Base-by-base conservation (phyloP, 2,888 invertebrate species). In the Hypsopygia costalis region DNA sequence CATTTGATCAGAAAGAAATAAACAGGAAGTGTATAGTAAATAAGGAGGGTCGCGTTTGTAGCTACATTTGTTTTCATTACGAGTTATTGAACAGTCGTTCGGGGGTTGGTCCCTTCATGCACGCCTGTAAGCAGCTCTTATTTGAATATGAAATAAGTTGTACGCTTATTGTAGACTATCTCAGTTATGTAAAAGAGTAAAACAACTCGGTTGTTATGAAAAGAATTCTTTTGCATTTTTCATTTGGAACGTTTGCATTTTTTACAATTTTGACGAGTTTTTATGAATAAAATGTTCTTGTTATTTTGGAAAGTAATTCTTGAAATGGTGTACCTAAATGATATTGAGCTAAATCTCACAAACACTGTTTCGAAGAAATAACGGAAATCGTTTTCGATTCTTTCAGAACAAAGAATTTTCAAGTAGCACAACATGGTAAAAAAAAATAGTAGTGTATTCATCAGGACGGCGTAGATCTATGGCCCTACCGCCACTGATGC, bases 51-150 rank as follows among this genome's bases (percentile, higher is more conserved):
- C 69, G 66, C 58, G 62, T 60, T 70, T 65, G 66, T 64, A 67
- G 70, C 65, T 68, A 73, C 74, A 78, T 80, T 78, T 78, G 73
- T 81, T 80, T 75, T 75, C 71, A 79, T 79, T 76, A 73, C 70
- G 69, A 70, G 66, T 72, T 79, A 81, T 79, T 71, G 71, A 73
- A 69, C 72, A 63, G 59, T 56, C 50, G 54, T 56, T 46, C 44
- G 51, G 54, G 62, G 59, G 46, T 49, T 34, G 55, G 56, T 53
- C 64, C 58, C 60, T 62, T 58, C 57, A 52, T 57, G 52, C 63
- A 49, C 61, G 56, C 56, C 61, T 62, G 63, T 55, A 58, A 60
- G 56, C 52, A 56, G 57, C 59, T 62, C 67, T 68, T 72, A 71
- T 72, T 69, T 68, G 67, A 46, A 50, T 50, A 47, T 50, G 37